Conservation (phyloP, 2,113 vertebrate genomes). For the Daphoenositta chrysoptera region DNA sequence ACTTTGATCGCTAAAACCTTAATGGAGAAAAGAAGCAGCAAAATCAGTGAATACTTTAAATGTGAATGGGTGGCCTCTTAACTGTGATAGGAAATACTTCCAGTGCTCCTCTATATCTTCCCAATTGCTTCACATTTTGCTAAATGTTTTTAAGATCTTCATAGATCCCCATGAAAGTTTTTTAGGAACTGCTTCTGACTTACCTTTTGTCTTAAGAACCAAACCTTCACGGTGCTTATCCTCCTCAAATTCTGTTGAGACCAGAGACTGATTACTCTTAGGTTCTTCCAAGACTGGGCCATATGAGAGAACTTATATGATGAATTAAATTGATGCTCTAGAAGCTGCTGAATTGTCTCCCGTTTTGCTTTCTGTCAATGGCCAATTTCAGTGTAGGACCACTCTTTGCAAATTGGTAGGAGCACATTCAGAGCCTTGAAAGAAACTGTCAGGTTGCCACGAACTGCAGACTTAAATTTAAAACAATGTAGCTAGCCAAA, state of each 20-base stretch:
- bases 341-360: background rate
- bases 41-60: background rate
- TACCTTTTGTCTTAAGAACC: background rate
- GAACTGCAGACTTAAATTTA: background rate
- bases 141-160: background rate
- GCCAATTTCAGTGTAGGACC: background rate
- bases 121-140: background rate
- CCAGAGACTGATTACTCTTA: background rate
- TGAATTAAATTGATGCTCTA: background rate
- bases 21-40: background rate
- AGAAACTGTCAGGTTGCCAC: background rate
- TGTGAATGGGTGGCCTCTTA: background rate
- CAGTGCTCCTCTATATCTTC: background rate
- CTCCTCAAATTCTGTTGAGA: background rate
- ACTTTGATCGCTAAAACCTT: background rate
- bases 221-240: background rate
- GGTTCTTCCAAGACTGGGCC: background rate
- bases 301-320: background rate
- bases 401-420: background rate
- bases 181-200: background rate
- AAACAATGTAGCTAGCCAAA: slow-evolving; percentile 40
- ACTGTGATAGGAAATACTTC: background rate
- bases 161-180: background rate
- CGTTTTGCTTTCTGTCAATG: background rate
- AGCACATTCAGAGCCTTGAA: background rate